Conservation (phyloP, 2,888 invertebrate genomes). For the Poecilus cupreus region DNA sequence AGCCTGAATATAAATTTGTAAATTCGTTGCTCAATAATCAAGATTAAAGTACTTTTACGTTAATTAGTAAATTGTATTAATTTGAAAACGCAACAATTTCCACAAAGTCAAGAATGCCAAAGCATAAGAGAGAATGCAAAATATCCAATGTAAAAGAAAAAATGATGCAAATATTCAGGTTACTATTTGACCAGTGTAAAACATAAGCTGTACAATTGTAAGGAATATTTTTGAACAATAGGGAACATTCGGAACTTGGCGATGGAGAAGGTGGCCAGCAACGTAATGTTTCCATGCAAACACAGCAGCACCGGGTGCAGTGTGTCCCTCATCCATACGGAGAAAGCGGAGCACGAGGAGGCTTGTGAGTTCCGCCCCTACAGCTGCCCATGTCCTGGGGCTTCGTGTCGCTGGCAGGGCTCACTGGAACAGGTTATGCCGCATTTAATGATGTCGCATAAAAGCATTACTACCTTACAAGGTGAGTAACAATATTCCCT, state of each 20-base stretch:
- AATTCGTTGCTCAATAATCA: too few relatives aligned
- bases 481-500: constrained; percentile 30
- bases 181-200: too few relatives aligned
- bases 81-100: too few relatives aligned
- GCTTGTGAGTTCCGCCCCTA: constrained; percentile 98
- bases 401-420: constrained; percentile 99
- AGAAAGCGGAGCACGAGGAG: constrained; percentile 99
- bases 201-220: background rate
- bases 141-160: too few relatives aligned
- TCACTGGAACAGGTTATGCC: constrained; percentile 98
- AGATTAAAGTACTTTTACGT: too few relatives aligned
- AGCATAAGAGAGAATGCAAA: too few relatives aligned
- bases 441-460: constrained; percentile 97
- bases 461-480: constrained; percentile 98
- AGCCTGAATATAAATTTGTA: too few relatives aligned
- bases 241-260: constrained; percentile 98
- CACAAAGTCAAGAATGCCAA: too few relatives aligned
- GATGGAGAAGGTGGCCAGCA: constrained; percentile 99
- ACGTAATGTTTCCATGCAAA: constrained; percentile 99
- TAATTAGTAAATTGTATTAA: too few relatives aligned
- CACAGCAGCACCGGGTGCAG: constrained; percentile 97
- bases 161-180: too few relatives aligned
- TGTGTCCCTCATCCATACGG: constrained; percentile 94
- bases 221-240: constrained; percentile 80
- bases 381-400: constrained; percentile 99